Base-by-base conservation (phyloP, 2,888 invertebrate species). In the Melanostoma mellinum region DNA sequence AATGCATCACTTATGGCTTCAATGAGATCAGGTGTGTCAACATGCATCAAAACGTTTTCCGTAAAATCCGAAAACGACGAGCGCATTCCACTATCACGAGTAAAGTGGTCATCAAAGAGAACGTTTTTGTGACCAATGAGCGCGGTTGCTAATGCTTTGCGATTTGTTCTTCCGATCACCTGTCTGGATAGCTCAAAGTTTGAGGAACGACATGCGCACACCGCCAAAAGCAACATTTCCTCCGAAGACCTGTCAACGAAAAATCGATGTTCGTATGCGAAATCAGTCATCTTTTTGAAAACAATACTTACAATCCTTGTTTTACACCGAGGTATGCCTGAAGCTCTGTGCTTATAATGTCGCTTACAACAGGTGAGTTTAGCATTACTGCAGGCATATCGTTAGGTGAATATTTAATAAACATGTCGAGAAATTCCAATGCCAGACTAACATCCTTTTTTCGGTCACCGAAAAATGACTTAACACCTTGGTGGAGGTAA, bases 1-100 rank as follows among this genome's bases (percentile, higher is more conserved):
- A 91, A 88, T 4, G 88, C 89, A 87, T 91, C 91, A 71, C 90
- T 89, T 30, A 91, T 89, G 9, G 89, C 90, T 79, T 91, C 90
- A 8, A 90, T 88, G 4, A 90, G 65, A 3, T 89, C 88, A 0
- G 74, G 63, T 72, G 89, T 88, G 50, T 90, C 89, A 5, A 87
- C 87, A 42, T 88, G 87, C 86, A 91, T 86, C 69, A 91, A 61
- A 77, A 91, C 89, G 2, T 88, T 90, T 72, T 91, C 91, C 4
- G 89, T 88, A 33, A 91, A 89, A 81, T 91, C 91, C 2, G 91
- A 91, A 67, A 91, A 91, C 0, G 90, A 89, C 9, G 84, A 60
- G 5, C 85, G 68, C 3, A 77, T 74, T 53, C 84, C 79, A 61
- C 85, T 85, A 30, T 85, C 81, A 36, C 79, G 84, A 9, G 52